Percentiles rank a stretch among this genome's conserved stretches.
These are phyloP conservation scores for Phania funesta DNA, from an alignment of 2,888 invertebrate species.

Conservation along the genomic window DNA sequence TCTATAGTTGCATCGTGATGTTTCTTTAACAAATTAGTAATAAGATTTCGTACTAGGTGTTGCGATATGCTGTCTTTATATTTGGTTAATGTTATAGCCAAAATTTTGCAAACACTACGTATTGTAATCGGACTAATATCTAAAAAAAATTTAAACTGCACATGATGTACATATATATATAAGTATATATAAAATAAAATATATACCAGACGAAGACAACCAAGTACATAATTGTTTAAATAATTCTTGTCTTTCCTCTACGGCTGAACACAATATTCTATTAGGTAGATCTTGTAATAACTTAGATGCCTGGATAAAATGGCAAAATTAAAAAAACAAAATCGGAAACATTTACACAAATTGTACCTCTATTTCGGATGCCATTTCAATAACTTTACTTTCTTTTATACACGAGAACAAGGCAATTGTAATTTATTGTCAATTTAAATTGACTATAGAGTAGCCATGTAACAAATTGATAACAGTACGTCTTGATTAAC, in stretches of 20 bases:
- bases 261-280: slow-evolving; percentile 75
- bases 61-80: slow-evolving; percentile 91
- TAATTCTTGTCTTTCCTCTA: slow-evolving; percentile 76
- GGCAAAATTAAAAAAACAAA: not conserved
- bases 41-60: slow-evolving; percentile 86
- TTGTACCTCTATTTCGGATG: not conserved
- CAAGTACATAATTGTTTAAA: slow-evolving; percentile 80
- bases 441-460: too few species aligned
- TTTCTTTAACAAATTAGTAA: slow-evolving; percentile 84
- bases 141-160: slow-evolving; percentile 80
- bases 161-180: not conserved
- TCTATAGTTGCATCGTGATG: slow-evolving; percentile 88
- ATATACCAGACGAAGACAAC: slow-evolving; percentile 87
- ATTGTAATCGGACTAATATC: slow-evolving; percentile 89
- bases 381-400: too few species aligned
- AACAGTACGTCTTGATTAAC: too few species aligned
- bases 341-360: not conserved
- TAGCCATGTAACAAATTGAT: too few species aligned
- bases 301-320: slow-evolving; percentile 75
- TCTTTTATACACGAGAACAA: too few species aligned
- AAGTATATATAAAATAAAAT: not conserved
- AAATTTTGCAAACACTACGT: slow-evolving; percentile 88
- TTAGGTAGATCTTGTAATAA: slow-evolving; percentile 79
- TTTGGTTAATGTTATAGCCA: slow-evolving; percentile 88
- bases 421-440: too few species aligned